Conservation (phyloP, 2,888 invertebrate species). For the Unio delphinus region DNA sequence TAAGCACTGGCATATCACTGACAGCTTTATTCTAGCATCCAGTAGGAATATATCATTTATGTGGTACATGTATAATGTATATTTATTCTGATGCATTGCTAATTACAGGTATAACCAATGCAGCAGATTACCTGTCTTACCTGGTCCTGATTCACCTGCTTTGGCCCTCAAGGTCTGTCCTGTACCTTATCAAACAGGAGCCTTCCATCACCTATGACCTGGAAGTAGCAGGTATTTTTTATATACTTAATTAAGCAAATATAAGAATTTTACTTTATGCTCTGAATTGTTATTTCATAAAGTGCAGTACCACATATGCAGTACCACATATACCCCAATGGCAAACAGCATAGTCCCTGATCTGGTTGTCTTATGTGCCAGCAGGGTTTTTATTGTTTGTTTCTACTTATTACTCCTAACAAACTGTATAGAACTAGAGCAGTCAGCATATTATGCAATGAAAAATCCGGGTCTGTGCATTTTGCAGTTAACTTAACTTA, state of each 20-base stretch:
- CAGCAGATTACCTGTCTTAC: constrained; percentile 95
- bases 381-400: no score
- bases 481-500: no score
- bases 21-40: no score
- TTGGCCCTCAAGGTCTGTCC: constrained; percentile 95
- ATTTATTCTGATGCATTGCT: background rate
- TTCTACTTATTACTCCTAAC: no score
- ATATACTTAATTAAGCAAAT: background rate
- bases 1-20: no score
- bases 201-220: constrained; percentile 59
- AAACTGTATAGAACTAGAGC: no score
- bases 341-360: no score
- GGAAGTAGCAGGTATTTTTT: constrained; percentile 52
- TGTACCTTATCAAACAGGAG: constrained; percentile 79
- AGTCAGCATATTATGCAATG: no score
- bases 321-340: background rate
- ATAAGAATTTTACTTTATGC: background rate
- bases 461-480: no score
- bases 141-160: constrained; percentile 95
- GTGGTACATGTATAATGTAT: background rate
- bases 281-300: background rate
- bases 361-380: no score
- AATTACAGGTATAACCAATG: constrained; percentile 89
- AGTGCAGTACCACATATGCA: background rate
- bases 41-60: no score